Evolutionary conservation across 2,888 invertebrate genomes (phyloP).

Genomic region (Pyralis farinalis): DNA sequence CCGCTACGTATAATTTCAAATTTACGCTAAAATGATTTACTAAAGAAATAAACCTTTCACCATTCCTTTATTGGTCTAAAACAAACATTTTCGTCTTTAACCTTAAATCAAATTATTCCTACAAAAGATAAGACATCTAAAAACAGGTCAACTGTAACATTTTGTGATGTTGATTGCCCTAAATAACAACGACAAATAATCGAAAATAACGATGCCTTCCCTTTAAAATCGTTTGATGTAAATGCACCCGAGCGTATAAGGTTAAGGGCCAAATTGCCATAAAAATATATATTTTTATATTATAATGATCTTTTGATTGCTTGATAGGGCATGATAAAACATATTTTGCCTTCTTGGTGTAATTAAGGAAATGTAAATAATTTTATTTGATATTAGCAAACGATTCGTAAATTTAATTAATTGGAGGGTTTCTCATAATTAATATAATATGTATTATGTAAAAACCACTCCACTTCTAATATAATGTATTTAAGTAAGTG

Average conservation of each 20-base stretch:
- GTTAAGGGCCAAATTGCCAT: constrained; percentile 44
- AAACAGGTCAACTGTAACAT: constrained; percentile 44
- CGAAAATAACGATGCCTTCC: constrained; percentile 57
- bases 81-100: too few relatives aligned
- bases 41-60: too few relatives aligned
- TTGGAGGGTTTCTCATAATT: too few relatives aligned
- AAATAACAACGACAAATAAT: constrained; percentile 52
- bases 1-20: neutral
- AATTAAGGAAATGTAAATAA: neutral
- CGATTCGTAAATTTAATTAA: too few relatives aligned
- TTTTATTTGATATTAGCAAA: too few relatives aligned
- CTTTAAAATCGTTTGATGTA: constrained; percentile 42
- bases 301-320: constrained; percentile 18
- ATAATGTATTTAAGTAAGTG: too few relatives aligned
- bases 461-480: too few relatives aligned
- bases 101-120: neutral
- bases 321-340: constrained; percentile 2
- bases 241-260: constrained; percentile 40
- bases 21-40: neutral
- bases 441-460: too few relatives aligned
- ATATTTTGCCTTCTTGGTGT: constrained; percentile 3
- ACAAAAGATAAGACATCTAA: constrained; percentile 15
- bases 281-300: constrained; percentile 35
- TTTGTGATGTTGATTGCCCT: constrained; percentile 40
- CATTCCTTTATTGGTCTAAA: too few relatives aligned